Evolutionary conservation across 2,113 vertebrate genomes (phyloP).

Genomic region (Seriola rivoliana): DNA sequence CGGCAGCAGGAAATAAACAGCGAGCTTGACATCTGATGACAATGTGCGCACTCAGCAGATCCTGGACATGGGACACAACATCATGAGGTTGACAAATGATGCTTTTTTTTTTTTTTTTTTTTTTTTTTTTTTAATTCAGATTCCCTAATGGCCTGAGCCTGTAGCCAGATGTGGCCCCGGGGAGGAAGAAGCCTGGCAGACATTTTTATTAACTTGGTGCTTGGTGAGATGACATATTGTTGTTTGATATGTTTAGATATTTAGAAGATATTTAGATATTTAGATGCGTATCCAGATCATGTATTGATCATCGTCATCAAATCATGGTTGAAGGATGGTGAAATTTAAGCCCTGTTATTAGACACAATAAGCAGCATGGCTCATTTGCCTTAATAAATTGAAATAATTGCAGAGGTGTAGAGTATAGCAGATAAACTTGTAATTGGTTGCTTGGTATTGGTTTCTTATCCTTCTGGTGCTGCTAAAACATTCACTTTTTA

Average conservation of each 20-base stretch:
- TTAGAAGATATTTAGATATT: slow-evolving; percentile 37
- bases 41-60: slow-evolving; percentile 25
- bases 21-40: slow-evolving; percentile 36
- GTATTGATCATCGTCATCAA: background rate
- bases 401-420: slow-evolving; percentile 5
- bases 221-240: background rate
- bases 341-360: background rate
- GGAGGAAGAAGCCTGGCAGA: background rate
- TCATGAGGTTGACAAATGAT: slow-evolving; percentile 11
- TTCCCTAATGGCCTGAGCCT: background rate
- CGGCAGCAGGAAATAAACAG: slow-evolving; percentile 18
- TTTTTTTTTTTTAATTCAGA: background rate
- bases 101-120: background rate
- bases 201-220: background rate
- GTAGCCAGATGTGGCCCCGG: slow-evolving; percentile 5
- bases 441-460: background rate
- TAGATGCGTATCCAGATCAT: background rate
- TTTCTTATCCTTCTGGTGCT: background rate
- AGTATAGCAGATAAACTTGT: background rate
- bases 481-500: slow-evolving; percentile 18
- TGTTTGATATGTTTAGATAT: background rate
- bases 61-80: background rate
- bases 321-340: background rate
- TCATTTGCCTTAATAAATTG: slow-evolving; percentile 9
- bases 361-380: background rate